A percentile compares a stretch with the other conserved stretches of the same genome.
Conservation (phyloP, 2,113 vertebrate genomes). For the Platichthys stellatus region DNA sequence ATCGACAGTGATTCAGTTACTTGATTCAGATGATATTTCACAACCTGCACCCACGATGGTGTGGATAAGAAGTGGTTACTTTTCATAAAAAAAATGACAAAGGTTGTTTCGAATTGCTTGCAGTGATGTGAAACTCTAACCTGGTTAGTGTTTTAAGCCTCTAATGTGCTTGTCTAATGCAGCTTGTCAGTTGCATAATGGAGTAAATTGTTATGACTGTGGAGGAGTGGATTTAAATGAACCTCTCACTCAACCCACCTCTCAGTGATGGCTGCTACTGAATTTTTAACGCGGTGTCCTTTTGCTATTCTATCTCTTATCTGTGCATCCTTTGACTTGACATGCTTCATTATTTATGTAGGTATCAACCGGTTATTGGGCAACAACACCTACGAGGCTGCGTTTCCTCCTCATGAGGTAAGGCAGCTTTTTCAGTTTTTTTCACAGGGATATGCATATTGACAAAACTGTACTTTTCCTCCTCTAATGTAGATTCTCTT, state of each 20-base stretch:
- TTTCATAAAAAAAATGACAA: not conserved
- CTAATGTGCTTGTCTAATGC: constrained; percentile 26
- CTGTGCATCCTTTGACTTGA: constrained; percentile 14
- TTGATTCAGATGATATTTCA: not conserved
- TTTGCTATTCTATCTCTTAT: constrained; percentile 15
- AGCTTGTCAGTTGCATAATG: constrained; percentile 37
- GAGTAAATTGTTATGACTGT: constrained; percentile 29
- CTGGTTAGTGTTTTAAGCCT: constrained; percentile 24
- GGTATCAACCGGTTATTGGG: constrained; percentile 94
- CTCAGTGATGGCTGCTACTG: constrained; percentile 26
- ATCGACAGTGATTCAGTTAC: not conserved
- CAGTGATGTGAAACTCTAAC: constrained; percentile 33
- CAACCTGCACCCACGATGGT: not conserved
- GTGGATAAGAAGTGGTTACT: not conserved
- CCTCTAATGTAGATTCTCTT: not conserved
- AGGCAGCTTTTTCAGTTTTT: constrained; percentile 23
- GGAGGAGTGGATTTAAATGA: constrained; percentile 30
- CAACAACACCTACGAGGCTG: constrained; percentile 96
- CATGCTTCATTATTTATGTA: constrained; percentile 66
- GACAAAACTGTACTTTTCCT: not conserved
- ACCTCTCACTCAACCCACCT: constrained; percentile 3
- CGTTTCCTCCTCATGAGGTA: constrained; percentile 98
- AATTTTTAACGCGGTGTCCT: constrained; percentile 32
- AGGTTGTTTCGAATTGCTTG: constrained; percentile 13
- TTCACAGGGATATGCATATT: not conserved